These are phyloP conservation scores for Mirza zaza DNA, from an alignment of 2,113 vertebrate genomes.

Conservation along the genomic window DNA sequence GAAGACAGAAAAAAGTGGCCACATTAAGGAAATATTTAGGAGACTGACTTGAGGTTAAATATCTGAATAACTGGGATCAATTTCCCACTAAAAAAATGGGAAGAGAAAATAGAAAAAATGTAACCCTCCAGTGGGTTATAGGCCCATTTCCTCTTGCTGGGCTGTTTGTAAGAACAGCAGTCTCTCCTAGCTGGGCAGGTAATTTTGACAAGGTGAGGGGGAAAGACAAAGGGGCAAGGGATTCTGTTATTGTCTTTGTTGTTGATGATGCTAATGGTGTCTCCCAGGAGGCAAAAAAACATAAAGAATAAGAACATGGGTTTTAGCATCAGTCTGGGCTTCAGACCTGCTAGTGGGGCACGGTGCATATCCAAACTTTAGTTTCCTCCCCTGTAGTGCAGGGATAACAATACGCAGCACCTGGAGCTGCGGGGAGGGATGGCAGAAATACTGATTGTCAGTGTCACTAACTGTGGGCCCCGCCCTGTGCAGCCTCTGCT, in stretches of 20 bases:
- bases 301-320: neutral
- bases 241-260: neutral
- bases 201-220: neutral
- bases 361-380: neutral
- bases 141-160: neutral
- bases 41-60: neutral
- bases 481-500: neutral
- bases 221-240: neutral
- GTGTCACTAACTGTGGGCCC: accelerated
- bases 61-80: neutral
- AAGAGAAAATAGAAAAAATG: neutral
- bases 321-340: neutral
- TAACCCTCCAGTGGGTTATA: neutral
- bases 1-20: neutral
- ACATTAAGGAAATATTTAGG: neutral
- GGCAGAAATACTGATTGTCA: accelerated
- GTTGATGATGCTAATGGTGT: neutral
- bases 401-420: neutral
- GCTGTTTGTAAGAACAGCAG: neutral
- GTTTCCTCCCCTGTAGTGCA: neutral
- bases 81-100: neutral
- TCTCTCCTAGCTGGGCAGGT: neutral
- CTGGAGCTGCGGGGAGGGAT: neutral
- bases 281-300: neutral
- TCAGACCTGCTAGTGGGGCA: neutral